phyloP scores from a whole-genome alignment of 2,797 vertebrate species.

The Corythornis leucogaster region DNA sequence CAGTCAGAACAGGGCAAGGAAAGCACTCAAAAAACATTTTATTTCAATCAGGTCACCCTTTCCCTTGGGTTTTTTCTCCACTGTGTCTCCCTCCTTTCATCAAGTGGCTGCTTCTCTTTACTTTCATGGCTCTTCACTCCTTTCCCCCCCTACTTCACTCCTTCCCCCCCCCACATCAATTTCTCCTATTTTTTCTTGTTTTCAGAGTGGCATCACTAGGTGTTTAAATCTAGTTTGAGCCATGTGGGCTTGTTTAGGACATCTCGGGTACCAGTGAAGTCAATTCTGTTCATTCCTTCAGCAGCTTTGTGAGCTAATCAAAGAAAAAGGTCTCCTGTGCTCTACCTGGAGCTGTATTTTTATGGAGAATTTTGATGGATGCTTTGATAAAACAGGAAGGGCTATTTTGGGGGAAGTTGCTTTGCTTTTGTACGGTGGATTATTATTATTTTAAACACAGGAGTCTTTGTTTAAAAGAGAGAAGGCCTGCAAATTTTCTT shows the following conservation, averaged over 20 bases:
- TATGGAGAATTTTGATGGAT: constrained; percentile 36
- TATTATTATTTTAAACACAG: constrained; percentile 68
- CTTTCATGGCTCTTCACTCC: background rate
- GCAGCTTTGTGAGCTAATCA: background rate
- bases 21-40: background rate
- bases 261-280: background rate
- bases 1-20: background rate
- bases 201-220: background rate
- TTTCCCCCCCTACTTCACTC: accelerated
- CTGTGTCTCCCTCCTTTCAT: background rate
- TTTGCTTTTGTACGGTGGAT: constrained; percentile 50
- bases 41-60: background rate
- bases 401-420: constrained; percentile 43
- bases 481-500: constrained; percentile 43
- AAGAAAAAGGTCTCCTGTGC: background rate
- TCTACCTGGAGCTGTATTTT: constrained; percentile 49
- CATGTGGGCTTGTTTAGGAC: background rate
- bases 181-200: background rate
- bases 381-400: constrained; percentile 58
- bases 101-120: background rate
- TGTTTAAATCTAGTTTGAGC: background rate
- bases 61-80: background rate
- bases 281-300: background rate
- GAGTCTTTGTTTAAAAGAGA: constrained; percentile 66
- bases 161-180: background rate